These are phyloP conservation scores for Bombus difficillimus DNA, from an alignment of 1,140 invertebrate genomes.

Conservation along the genomic window DNA sequence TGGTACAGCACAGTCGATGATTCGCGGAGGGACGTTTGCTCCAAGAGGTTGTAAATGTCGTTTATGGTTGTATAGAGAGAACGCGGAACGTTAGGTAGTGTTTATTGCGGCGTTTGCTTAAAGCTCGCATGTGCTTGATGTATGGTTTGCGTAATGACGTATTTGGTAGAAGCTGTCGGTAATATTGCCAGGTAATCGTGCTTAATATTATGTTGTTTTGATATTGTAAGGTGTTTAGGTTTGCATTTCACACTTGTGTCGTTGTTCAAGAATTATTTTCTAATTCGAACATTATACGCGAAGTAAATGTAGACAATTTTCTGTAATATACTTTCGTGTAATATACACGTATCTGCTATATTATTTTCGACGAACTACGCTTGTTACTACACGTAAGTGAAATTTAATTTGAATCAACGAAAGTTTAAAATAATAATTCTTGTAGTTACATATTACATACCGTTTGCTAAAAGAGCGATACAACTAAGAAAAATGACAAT, in stretches of 20 bases:
- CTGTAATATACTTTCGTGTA: background rate
- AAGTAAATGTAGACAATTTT: no score
- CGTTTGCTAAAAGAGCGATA: background rate
- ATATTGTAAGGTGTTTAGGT: background rate
- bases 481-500: background rate
- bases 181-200: background rate
- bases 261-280: background rate
- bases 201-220: slow-evolving; percentile 8
- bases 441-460: no score
- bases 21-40: background rate
- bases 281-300: background rate
- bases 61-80: background rate
- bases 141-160: slow-evolving; percentile 5
- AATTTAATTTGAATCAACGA: background rate
- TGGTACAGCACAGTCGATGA: background rate
- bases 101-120: slow-evolving; percentile 8
- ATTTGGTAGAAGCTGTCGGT: background rate
- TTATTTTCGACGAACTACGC: background rate
- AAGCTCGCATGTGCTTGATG: slow-evolving; percentile 25
- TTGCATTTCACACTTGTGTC: background rate
- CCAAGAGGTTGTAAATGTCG: background rate
- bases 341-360: background rate
- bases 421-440: background rate
- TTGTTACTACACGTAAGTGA: background rate
- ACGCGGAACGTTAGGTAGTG: background rate